These are phyloP conservation scores for Pluvialis apricaria DNA, from an alignment of 2,113 vertebrate genomes.

Conservation along the genomic window DNA sequence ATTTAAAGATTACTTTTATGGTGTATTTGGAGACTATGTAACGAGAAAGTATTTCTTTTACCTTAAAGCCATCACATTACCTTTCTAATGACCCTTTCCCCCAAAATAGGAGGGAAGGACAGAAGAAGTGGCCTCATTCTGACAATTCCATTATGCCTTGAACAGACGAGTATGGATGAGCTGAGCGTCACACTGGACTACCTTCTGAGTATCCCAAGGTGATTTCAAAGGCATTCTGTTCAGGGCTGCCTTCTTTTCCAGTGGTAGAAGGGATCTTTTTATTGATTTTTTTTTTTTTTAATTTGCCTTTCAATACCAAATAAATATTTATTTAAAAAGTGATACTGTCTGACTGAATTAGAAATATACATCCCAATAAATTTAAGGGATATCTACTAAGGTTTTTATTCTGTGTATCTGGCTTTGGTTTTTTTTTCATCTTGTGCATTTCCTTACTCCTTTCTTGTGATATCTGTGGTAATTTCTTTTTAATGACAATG, in stretches of 20 bases:
- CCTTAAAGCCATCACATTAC: neutral
- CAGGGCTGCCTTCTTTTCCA: neutral
- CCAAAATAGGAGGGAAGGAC: conserved; percentile 90
- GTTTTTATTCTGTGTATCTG: neutral
- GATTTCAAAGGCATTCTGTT: conserved; percentile 59
- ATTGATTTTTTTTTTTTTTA: neutral
- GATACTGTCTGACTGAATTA: neutral
- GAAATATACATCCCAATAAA: neutral
- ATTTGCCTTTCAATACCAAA: neutral
- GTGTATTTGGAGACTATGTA: neutral
- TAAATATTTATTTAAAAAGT: neutral
- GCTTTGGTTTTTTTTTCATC: neutral
- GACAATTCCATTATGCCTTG: conserved; percentile 94
- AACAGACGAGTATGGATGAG: conserved; percentile 98
- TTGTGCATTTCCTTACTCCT: neutral
- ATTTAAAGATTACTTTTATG: neutral
- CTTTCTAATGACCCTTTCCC: conserved; percentile 15
- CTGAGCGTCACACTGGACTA: conserved; percentile 95
- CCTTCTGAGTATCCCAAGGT: conserved; percentile 97
- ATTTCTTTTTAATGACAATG: neutral
- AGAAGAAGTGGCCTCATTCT: conserved; percentile 97
- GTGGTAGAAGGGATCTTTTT: neutral
- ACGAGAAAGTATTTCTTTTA: neutral
- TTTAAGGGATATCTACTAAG: neutral
- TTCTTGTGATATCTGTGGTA: neutral